These are phyloP conservation scores for Percina caprodes DNA, from an alignment of 2,113 vertebrate genomes.

Conservation along the genomic window DNA sequence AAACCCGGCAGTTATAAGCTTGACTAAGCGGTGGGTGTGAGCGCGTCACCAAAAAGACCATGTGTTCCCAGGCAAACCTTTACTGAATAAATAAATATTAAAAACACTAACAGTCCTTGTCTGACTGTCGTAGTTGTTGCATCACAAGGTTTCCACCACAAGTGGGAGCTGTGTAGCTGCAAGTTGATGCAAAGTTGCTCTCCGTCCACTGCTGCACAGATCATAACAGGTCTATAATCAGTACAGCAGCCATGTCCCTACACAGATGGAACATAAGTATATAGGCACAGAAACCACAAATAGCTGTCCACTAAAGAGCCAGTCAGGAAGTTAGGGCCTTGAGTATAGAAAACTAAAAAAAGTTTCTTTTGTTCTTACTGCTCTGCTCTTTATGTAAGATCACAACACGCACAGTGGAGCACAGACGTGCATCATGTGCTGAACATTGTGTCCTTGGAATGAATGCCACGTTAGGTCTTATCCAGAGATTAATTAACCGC, in stretches of 20 bases:
- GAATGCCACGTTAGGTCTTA: conserved; percentile 20
- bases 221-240: conserved; percentile 71
- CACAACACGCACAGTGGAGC: conserved; percentile 14
- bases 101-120: neutral
- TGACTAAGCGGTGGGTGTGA: too few species aligned
- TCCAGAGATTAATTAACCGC: conserved; percentile 18
- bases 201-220: conserved; percentile 31
- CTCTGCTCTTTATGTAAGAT: conserved; percentile 43
- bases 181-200: conserved; percentile 33
- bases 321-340: conserved; percentile 51
- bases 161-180: conserved; percentile 64
- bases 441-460: conserved; percentile 54
- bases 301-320: conserved; percentile 59
- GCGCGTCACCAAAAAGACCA: neutral
- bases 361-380: conserved; percentile 64
- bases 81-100: neutral
- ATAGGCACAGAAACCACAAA: conserved; percentile 67
- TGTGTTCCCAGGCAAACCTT: neutral
- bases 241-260: conserved; percentile 61
- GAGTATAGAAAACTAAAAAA: conserved; percentile 57
- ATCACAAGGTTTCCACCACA: conserved; percentile 49
- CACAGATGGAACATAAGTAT: conserved; percentile 70
- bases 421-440: conserved; percentile 36
- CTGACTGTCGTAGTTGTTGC: neutral
- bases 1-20: too few species aligned